Evolutionary conservation across 1,140 invertebrate species (phyloP).

Genomic region (Eurosta solidaginis): DNA sequence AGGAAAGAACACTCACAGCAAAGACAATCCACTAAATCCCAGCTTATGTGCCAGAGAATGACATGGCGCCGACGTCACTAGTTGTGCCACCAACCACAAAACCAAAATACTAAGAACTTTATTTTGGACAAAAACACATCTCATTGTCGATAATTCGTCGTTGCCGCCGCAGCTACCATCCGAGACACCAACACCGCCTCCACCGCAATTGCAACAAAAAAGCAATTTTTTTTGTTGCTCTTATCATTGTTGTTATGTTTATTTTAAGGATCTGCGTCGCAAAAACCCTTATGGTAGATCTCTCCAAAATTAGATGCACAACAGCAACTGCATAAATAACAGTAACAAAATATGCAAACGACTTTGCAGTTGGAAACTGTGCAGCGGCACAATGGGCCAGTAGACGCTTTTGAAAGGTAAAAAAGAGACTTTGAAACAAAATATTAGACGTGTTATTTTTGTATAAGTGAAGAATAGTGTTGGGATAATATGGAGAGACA

Average conservation of each 20-base stretch:
- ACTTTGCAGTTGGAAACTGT: neutral
- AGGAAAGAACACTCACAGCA: neutral
- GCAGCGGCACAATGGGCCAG: neutral
- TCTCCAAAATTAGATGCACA: conserved; percentile 17
- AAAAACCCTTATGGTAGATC: neutral
- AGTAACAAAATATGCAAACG: neutral
- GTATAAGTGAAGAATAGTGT: no score
- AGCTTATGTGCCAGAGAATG: neutral
- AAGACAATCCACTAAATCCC: neutral
- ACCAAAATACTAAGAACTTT: neutral
- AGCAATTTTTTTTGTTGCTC: neutral
- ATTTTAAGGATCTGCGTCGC: neutral
- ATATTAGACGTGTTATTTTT: no score
- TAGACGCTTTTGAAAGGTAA: no score
- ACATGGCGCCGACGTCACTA: neutral
- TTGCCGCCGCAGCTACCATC: neutral
- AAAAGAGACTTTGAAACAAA: no score
- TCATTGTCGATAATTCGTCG: conserved; percentile 1
- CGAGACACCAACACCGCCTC: neutral
- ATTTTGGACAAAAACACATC: neutral
- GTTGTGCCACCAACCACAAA: neutral
- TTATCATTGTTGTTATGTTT: neutral
- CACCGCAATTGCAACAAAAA: neutral
- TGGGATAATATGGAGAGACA: no score
- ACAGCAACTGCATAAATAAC: neutral